phyloP scores from a whole-genome alignment of 2,113 vertebrate species.

The Hypomesus transpacificus region DNA sequence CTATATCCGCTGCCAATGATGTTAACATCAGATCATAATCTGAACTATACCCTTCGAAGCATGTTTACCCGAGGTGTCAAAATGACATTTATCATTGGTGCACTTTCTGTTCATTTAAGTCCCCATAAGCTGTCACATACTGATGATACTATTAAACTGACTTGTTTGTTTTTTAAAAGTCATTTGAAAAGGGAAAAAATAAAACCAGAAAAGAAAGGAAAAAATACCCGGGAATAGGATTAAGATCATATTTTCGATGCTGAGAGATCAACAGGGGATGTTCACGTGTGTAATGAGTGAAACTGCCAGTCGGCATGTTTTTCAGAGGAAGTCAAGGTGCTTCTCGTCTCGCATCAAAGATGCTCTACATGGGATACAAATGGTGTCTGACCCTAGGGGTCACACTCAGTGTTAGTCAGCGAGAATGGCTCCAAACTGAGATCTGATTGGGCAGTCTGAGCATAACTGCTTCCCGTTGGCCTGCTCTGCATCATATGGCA shows the following conservation, averaged over 20 bases:
- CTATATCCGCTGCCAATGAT: slow-evolving; percentile 22
- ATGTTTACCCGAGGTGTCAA: slow-evolving; percentile 11
- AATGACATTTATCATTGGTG: background rate
- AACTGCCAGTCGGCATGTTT: slow-evolving; percentile 1
- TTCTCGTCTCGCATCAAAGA: slow-evolving; percentile 43
- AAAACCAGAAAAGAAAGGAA: too few species aligned
- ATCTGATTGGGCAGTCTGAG: slow-evolving; percentile 42
- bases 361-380: slow-evolving; percentile 27
- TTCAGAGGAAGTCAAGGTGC: slow-evolving; percentile 29
- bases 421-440: slow-evolving; percentile 35
- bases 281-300: background rate
- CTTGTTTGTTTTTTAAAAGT: too few species aligned
- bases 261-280: background rate
- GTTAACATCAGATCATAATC: slow-evolving; percentile 21
- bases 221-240: background rate
- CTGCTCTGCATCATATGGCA: slow-evolving; percentile 59
- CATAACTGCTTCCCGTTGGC: slow-evolving; percentile 27
- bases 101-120: background rate
- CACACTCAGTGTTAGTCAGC: slow-evolving; percentile 28
- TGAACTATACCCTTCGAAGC: slow-evolving; percentile 12
- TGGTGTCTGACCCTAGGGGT: slow-evolving; percentile 28
- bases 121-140: too few species aligned
- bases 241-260: background rate
- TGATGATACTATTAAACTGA: too few species aligned
- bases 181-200: too few species aligned